Conservation (phyloP, 2,113 vertebrate genomes). For the Platysternon megacephalum region DNA sequence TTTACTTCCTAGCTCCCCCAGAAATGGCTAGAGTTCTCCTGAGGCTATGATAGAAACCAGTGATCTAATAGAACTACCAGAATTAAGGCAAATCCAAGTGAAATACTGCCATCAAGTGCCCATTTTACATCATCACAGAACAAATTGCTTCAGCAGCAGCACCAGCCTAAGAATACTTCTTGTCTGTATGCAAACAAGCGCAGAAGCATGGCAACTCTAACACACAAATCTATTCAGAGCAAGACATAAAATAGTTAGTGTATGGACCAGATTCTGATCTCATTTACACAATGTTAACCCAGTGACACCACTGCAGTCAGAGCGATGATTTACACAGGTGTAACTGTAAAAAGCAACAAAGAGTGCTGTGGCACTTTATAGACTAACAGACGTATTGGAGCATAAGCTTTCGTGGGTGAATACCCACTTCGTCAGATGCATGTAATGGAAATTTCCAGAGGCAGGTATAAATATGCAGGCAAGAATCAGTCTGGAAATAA, state of each 20-base stretch:
- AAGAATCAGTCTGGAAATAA: no score
- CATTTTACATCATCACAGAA: neutral
- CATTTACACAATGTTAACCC: neutral
- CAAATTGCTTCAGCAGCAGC: neutral
- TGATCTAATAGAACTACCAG: neutral
- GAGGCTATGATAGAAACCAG: neutral
- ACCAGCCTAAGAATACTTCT: fast-evolving
- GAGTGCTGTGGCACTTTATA: no score
- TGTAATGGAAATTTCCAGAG: no score
- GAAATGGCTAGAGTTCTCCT: fast-evolving
- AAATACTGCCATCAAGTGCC: slow-evolving; percentile 77
- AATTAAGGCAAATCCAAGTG: neutral
- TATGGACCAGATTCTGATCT: neutral
- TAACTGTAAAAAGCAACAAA: no score
- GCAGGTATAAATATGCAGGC: no score
- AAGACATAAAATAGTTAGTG: fast-evolving
- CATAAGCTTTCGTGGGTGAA: no score
- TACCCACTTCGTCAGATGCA: no score
- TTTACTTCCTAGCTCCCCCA: neutral
- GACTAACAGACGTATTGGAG: no score
- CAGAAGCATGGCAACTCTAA: fast-evolving
- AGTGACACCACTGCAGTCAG: neutral
- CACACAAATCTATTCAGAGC: fast-evolving
- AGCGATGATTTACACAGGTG: neutral
- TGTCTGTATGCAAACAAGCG: neutral